Evolutionary conservation across 2,888 invertebrate species (phyloP).

Genomic region (Drosophila limbata): DNA sequence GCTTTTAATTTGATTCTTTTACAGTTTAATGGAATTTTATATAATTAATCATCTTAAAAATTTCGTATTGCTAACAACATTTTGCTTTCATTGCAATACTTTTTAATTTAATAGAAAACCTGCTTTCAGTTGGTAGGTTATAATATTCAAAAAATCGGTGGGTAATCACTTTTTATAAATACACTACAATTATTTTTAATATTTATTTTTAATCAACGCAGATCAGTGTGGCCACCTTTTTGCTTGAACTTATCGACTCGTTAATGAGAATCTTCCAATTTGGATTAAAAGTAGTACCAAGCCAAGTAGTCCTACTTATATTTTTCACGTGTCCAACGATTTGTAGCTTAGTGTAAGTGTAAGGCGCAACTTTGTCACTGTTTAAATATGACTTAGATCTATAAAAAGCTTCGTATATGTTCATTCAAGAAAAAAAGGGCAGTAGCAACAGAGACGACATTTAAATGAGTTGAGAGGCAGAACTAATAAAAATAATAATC

Average conservation of each 20-base stretch:
- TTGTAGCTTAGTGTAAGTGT: conserved; percentile 10
- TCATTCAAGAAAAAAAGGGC: conserved; percentile 14
- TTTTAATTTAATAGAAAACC: background rate
- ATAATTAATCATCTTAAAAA: background rate
- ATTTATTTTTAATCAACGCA: too few species aligned
- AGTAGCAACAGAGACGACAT: conserved; percentile 40
- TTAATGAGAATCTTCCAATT: too few species aligned
- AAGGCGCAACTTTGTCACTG: background rate
- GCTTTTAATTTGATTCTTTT: background rate
- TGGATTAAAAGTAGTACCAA: too few species aligned
- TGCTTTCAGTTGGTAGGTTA: background rate
- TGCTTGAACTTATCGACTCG: background rate
- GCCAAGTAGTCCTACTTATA: background rate
- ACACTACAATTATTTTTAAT: too few species aligned
- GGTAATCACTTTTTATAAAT: background rate
- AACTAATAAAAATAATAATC: conserved; percentile 45
- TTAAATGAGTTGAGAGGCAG: conserved; percentile 10
- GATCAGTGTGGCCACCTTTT: too few species aligned
- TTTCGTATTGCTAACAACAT: background rate
- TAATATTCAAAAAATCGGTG: background rate
- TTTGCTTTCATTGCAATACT: background rate
- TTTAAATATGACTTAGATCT: background rate
- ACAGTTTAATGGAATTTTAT: background rate
- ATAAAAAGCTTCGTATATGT: conserved; percentile 10
- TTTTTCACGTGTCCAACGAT: background rate